Conservation (phyloP, 2,113 vertebrate species). For the Anarrhichthys ocellatus region DNA sequence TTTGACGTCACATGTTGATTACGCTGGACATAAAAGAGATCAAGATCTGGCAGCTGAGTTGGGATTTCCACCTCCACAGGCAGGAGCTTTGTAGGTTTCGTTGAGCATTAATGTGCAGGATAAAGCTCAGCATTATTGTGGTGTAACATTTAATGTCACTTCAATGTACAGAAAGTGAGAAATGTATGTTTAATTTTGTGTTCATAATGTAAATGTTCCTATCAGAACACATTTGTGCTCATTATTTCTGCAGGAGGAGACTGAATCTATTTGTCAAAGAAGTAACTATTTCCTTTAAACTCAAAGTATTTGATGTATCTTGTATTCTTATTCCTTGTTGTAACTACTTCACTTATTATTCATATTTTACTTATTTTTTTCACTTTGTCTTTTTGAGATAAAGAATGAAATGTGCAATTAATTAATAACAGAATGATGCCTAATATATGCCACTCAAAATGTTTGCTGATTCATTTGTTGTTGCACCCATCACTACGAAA, state of each 20-base stretch:
- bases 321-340: neutral
- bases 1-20: neutral
- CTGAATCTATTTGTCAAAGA: neutral
- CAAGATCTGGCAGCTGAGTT: neutral
- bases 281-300: neutral
- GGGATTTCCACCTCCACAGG: neutral
- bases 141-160: neutral
- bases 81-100: neutral
- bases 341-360: neutral
- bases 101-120: neutral
- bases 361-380: neutral
- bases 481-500: neutral
- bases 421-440: neutral
- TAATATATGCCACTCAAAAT: neutral
- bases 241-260: neutral
- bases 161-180: neutral
- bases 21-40: constrained; percentile 27
- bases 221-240: neutral
- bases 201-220: neutral
- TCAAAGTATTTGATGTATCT: neutral
- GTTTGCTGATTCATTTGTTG: neutral
- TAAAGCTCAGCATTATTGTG: neutral
- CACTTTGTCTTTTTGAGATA: neutral
- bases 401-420: neutral
- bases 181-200: neutral